These are phyloP conservation scores for Ectobius pallidus DNA, from an alignment of 2,888 invertebrate genomes.

Conservation along the genomic window DNA sequence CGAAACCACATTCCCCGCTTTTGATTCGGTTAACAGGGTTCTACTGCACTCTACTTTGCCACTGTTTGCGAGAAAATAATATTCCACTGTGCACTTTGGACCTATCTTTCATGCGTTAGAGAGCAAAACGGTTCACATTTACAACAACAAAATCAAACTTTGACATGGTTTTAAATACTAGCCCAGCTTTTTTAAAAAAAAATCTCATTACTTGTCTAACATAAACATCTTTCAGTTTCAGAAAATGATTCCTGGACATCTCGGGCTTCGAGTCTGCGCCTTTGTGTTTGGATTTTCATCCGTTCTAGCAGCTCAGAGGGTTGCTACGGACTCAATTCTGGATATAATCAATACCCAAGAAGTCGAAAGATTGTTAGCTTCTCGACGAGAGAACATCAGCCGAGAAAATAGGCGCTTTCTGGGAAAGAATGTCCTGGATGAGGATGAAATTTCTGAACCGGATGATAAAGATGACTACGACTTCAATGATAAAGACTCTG, in stretches of 20 bases:
- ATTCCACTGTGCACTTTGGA: no score
- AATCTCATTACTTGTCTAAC: no score
- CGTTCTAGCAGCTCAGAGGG: not conserved
- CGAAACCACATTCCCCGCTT: no score
- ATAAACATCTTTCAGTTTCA: no score
- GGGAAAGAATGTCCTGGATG: slow-evolving; percentile 63
- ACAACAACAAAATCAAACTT: no score
- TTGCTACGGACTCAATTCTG: slow-evolving; percentile 60
- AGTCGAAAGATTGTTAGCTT: slow-evolving; percentile 63
- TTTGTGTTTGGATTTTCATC: not conserved
- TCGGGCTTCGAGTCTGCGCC: not conserved
- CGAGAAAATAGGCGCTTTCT: slow-evolving; percentile 58
- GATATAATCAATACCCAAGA: slow-evolving; percentile 67
- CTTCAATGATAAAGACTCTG: slow-evolving; percentile 47
- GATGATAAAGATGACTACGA: slow-evolving; percentile 49
- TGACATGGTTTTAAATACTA: no score
- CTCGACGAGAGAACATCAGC: slow-evolving; percentile 58
- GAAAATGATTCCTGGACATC: not conserved
- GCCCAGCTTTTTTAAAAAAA: no score
- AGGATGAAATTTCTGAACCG: slow-evolving; percentile 52
- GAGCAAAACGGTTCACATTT: no score
- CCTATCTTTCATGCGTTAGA: no score
- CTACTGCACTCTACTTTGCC: no score
- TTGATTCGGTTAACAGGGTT: no score
- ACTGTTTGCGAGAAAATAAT: no score